Percentiles rank a stretch among this genome's conserved stretches.
Evolutionary conservation across 2,113 vertebrate species (phyloP).

Genomic region (Pygoscelis antarcticus): DNA sequence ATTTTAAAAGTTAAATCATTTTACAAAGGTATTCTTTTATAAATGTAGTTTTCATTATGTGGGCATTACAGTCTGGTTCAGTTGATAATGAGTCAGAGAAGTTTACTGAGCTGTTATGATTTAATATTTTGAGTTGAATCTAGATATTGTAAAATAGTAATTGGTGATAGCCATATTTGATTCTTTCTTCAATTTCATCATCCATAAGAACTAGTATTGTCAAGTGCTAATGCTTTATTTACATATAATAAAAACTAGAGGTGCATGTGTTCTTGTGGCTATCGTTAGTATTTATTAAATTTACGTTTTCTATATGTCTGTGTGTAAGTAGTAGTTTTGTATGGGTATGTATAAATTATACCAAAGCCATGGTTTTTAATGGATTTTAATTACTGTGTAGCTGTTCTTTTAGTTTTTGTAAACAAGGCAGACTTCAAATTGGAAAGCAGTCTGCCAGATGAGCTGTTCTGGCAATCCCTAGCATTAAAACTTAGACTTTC

Average conservation of each 20-base stretch:
- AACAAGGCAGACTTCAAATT: slow-evolving; percentile 4
- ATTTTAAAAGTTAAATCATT: background rate
- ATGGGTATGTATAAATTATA: background rate
- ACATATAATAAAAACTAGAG: background rate
- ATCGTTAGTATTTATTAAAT: background rate
- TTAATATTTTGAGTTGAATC: background rate
- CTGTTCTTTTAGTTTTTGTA: slow-evolving; percentile 3
- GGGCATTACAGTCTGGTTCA: slow-evolving; percentile 22
- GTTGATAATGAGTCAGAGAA: slow-evolving; percentile 12
- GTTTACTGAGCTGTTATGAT: slow-evolving; percentile 34
- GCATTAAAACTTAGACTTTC: background rate
- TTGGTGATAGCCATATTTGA: background rate
- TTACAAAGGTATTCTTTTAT: background rate
- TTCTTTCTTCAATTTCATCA: background rate
- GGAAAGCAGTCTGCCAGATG: background rate
- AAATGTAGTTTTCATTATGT: background rate
- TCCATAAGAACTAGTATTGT: background rate
- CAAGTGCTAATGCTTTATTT: background rate
- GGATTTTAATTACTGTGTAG: slow-evolving; percentile 22
- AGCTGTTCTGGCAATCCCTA: background rate
- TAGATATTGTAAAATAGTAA: background rate
- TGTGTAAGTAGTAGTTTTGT: background rate
- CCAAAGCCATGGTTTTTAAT: background rate
- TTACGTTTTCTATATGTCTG: background rate
- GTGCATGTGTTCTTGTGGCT: background rate